Evolutionary conservation across 2,888 invertebrate genomes (phyloP), one percentile per base, ranked within the genome.

Genomic region (Drosophila borealis): DNA sequence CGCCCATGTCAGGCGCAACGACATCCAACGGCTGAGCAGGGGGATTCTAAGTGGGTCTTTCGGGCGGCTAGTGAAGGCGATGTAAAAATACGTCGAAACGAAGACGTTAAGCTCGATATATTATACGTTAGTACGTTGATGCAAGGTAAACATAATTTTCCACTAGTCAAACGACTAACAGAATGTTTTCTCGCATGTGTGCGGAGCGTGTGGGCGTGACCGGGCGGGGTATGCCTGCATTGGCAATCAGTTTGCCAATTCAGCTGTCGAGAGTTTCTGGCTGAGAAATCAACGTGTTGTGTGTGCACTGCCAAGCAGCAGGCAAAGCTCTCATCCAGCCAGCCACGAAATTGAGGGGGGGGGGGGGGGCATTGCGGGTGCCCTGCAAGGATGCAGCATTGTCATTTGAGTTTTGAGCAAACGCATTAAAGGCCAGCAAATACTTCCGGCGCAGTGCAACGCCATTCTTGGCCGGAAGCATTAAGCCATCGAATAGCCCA

Each of bases 101-200:
- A 56, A 74, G 66, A 70, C 33, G 70, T 66, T 67, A 57, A 70
- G 87, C 57, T 62, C 60, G 41, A 84, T 69, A 71, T 78, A 71
- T 78, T 70, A 79, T 75, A 85, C 46, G 67, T 57, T 51, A 63
- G 62, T 69, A 65, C 54, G 80, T 65, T 57, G 67, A 37, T 56
- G 63, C 75, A 82, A 80, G 80, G 86, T 88, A 88, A 88, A 82
- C 82, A 82, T 82, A 73, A 81, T 82, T 85, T 88, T 71, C 53
- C 69, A 72, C 80, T 62, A 62, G 66, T 70, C 71, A 70, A 80
- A 81, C 74, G 62, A 65, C 48, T 45, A 56, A 44, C 21, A 67
- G 19, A 48, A 65, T 56, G 45, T 41, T 60, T 36, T 64, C 44
- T 59, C n/a, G 33, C 49, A 42, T 49, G 44, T 39, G 17, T 74